Conservation (phyloP, 1,140 invertebrate species). For the Drosophila baimaii region DNA sequence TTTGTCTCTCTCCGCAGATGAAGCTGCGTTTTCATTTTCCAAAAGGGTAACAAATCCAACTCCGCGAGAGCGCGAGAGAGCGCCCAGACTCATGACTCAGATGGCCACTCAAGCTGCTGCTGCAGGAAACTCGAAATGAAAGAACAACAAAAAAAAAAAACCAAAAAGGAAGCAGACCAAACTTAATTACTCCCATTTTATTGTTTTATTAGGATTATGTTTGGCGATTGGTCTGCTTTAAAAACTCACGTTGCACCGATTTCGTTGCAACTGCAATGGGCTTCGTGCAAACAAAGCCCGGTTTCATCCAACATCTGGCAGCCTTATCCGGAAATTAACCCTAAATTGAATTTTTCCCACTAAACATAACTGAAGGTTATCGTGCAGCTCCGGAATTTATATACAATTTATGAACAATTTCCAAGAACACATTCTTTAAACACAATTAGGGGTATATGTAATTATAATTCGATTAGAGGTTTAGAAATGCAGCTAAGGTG, state of each 20-base stretch:
- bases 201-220: slow-evolving; percentile 15
- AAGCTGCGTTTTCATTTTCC: slow-evolving; percentile 22
- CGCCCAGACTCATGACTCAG: slow-evolving; percentile 16
- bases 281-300: not conserved
- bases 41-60: slow-evolving; percentile 23
- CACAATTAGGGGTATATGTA: too few relatives aligned
- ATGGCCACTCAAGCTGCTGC: slow-evolving; percentile 19
- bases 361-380: not conserved
- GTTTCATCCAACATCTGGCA: slow-evolving; percentile 22
- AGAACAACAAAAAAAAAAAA: slow-evolving; percentile 9
- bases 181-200: slow-evolving; percentile 7
- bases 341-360: slow-evolving; percentile 2
- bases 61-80: slow-evolving; percentile 11
- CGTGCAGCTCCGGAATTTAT: not conserved
- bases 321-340: slow-evolving; percentile 17
- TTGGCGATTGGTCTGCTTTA: not conserved
- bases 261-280: slow-evolving; percentile 2
- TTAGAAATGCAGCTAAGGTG: too few relatives aligned
- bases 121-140: slow-evolving; percentile 16
- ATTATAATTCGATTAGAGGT: too few relatives aligned
- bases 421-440: too few relatives aligned
- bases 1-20: not conserved
- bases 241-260: not conserved
- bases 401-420: too few relatives aligned
- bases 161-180: not conserved